phyloP scores from a whole-genome alignment of 2,888 invertebrate genomes.

The Conus canariensis region DNA sequence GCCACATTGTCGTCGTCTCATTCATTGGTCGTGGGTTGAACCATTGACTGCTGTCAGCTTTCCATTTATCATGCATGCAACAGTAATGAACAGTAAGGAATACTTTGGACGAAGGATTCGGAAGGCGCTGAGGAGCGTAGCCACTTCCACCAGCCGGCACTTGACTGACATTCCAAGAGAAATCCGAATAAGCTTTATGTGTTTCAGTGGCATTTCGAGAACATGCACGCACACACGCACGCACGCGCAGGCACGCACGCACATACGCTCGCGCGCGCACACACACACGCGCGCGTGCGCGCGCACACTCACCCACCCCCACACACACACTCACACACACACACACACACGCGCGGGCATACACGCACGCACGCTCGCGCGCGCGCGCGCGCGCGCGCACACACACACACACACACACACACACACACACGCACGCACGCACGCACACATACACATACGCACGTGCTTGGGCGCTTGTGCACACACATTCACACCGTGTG shows the following conservation, averaged over 20 bases:
- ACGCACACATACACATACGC: conserved; percentile 6
- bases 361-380: neutral
- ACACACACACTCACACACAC: neutral
- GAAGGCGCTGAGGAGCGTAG: no score
- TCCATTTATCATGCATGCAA: no score
- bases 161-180: no score
- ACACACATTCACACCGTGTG: neutral
- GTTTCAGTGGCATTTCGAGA: no score
- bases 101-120: no score
- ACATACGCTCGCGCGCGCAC: conserved; percentile 10
- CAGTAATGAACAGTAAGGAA: no score
- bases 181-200: no score
- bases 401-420: conserved; percentile 5
- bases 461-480: neutral
- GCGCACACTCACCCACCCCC: neutral
- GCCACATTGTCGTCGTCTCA: no score
- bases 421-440: conserved; percentile 1
- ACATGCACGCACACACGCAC: conserved; percentile 16
- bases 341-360: neutral
- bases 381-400: neutral
- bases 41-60: no score
- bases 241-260: neutral
- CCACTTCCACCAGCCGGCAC: no score
- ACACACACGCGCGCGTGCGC: neutral
- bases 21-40: no score